A percentile compares a stretch with the other conserved stretches of the same genome.
phyloP scores from a whole-genome alignment of 2,113 vertebrate genomes.

The Pelobates fuscus region DNA sequence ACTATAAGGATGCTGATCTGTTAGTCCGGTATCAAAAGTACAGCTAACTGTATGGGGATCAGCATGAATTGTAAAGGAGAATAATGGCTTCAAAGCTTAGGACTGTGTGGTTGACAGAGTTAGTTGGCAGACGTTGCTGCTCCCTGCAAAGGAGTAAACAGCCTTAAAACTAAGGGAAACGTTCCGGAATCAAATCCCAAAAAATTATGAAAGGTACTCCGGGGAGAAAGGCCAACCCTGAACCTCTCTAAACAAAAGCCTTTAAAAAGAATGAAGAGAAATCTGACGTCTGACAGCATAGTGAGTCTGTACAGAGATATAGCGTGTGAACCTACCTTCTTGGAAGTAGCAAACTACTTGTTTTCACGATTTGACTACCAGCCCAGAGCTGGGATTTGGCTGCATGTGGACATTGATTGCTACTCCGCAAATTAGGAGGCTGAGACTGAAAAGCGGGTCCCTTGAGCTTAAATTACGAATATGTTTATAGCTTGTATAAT shows the following conservation, averaged over 20 bases:
- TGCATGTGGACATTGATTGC: not conserved
- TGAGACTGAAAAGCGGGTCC: not conserved
- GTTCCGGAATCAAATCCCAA: constrained; percentile 12
- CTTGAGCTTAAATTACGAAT: no score
- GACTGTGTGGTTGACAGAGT: not conserved
- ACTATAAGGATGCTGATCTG: constrained; percentile 27
- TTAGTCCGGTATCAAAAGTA: constrained; percentile 23
- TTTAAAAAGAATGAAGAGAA: no score
- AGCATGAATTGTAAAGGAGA: constrained; percentile 21
- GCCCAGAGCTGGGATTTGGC: not conserved
- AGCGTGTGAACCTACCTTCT: not conserved
- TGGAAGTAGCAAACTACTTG: not conserved
- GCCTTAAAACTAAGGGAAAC: not conserved
- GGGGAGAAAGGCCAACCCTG: not conserved
- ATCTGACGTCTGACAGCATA: constrained; percentile 24
- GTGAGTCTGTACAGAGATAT: not conserved
- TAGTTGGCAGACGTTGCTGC: constrained; percentile 3
- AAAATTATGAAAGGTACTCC: not conserved
- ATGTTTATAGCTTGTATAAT: no score
- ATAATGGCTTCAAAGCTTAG: constrained; percentile 29
- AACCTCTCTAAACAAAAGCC: constrained; percentile 17
- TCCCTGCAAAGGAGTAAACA: constrained; percentile 6
- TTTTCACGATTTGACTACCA: not conserved
- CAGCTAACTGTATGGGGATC: not conserved
- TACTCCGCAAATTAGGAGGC: not conserved